A percentile compares a stretch with the other conserved stretches of the same genome.
Evolutionary conservation across 2,797 vertebrate species (phyloP).

Genomic region (Myioborus miniatus): DNA sequence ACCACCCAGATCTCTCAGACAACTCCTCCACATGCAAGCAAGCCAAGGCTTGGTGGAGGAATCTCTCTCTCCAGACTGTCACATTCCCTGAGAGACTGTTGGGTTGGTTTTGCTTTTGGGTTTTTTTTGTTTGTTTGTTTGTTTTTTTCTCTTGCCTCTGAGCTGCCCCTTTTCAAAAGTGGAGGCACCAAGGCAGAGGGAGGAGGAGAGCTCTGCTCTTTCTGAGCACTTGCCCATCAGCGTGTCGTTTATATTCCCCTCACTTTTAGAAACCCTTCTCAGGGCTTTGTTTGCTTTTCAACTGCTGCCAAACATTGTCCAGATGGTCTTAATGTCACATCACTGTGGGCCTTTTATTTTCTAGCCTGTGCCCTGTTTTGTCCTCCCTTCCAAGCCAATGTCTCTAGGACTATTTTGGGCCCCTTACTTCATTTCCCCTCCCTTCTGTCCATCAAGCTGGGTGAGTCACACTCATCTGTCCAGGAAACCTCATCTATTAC

Average conservation of each 20-base stretch:
- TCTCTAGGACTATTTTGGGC: conserved; percentile 62
- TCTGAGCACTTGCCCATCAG: background rate
- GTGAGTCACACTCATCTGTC: conserved; percentile 46
- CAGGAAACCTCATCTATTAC: conserved; percentile 54
- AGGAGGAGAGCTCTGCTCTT: background rate
- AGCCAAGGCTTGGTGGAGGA: background rate
- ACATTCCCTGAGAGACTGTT: background rate
- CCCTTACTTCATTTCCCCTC: conserved; percentile 66
- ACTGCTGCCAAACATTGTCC: conserved; percentile 68
- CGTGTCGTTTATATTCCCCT: conserved; percentile 47
- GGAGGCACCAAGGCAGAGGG: background rate
- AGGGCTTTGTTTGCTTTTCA: conserved; percentile 62
- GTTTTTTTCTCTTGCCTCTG: background rate
- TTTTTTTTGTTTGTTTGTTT: too few species aligned
- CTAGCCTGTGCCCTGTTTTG: conserved; percentile 58
- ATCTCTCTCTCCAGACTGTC: background rate
- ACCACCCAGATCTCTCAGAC: background rate
- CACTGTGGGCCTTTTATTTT: conserved; percentile 70
- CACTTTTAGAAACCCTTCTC: conserved; percentile 52
- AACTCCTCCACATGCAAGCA: background rate
- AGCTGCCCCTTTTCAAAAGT: background rate
- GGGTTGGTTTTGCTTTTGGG: background rate
- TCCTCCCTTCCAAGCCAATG: conserved; percentile 57
- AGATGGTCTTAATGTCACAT: conserved; percentile 72
- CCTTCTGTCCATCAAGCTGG: conserved; percentile 48